These are phyloP conservation scores for Cyprinodon variegatus DNA, from an alignment of 2,113 vertebrate genomes.

Conservation along the genomic window DNA sequence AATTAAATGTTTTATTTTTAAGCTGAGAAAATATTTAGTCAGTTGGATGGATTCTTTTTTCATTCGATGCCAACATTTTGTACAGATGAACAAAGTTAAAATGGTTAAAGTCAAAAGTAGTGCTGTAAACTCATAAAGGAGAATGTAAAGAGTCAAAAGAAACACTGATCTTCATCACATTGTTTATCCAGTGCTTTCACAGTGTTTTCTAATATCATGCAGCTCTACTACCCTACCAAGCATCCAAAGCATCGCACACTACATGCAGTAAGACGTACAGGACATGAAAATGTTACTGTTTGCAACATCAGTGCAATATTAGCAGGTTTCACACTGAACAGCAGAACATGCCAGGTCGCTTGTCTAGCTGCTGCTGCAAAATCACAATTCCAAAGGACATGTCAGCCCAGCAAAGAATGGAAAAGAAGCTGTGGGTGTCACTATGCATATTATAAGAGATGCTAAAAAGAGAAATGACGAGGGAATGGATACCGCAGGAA, in stretches of 20 bases:
- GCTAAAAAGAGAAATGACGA: not conserved
- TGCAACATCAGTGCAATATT: not conserved
- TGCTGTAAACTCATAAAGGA: not conserved
- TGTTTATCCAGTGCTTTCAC: no score
- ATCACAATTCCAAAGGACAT: not conserved
- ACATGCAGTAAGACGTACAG: not conserved
- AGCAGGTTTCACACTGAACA: not conserved
- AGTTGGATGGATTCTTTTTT: no score
- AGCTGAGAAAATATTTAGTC: no score
- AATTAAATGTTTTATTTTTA: no score
- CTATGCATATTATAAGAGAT: not conserved
- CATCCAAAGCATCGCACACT: no score
- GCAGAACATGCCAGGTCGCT: not conserved
- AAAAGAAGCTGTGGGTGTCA: not conserved
- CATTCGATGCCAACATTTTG: no score
- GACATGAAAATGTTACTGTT: not conserved
- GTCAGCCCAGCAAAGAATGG: not conserved
- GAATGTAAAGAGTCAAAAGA: not conserved
- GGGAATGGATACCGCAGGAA: not conserved
- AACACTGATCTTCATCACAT: no score
- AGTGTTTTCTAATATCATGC: no score
- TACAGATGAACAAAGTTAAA: not conserved
- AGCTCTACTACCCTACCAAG: no score
- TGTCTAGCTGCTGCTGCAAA: not conserved
- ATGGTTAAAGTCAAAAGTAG: not conserved